Percentiles rank a stretch among this genome's conserved stretches.
Conservation (phyloP, 2,888 invertebrate genomes). For the Lasioglossum calceatum region DNA sequence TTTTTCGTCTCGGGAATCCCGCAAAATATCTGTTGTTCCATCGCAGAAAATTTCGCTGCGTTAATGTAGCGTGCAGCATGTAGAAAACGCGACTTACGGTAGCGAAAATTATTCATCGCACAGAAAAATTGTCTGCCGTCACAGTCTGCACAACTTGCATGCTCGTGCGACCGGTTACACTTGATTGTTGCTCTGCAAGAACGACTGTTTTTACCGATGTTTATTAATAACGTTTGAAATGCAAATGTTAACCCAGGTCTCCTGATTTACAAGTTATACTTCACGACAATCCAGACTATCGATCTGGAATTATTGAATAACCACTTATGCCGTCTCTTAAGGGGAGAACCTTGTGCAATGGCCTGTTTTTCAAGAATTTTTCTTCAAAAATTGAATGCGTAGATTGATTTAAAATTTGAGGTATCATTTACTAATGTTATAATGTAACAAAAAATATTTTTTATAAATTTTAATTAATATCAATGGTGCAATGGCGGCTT, state of each 20-base stretch:
- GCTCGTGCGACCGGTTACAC: slow-evolving; percentile 22
- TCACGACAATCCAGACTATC: no score
- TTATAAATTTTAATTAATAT: no score
- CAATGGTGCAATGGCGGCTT: no score
- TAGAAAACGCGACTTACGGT: not conserved
- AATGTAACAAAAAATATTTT: no score
- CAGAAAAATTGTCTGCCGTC: slow-evolving; percentile 2
- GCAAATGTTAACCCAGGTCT: not conserved
- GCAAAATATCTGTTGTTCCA: slow-evolving; percentile 1
- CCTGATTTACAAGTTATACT: not conserved
- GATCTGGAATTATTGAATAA: not conserved
- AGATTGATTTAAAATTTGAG: no score
- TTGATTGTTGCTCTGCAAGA: not conserved
- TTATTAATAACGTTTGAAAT: not conserved
- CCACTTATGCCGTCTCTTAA: not conserved
- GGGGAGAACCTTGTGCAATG: no score
- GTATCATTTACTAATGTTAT: no score
- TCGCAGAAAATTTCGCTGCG: not conserved
- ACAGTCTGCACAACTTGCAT: not conserved
- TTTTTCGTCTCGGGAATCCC: not conserved
- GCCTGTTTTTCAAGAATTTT: no score
- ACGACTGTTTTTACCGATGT: not conserved
- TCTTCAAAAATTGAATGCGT: no score
- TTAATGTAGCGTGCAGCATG: not conserved
- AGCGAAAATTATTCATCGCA: slow-evolving; percentile 12